Percentiles rank a stretch among this genome's conserved stretches.
phyloP scores from a whole-genome alignment of 2,888 invertebrate species.

The Drosophila leonis region DNA sequence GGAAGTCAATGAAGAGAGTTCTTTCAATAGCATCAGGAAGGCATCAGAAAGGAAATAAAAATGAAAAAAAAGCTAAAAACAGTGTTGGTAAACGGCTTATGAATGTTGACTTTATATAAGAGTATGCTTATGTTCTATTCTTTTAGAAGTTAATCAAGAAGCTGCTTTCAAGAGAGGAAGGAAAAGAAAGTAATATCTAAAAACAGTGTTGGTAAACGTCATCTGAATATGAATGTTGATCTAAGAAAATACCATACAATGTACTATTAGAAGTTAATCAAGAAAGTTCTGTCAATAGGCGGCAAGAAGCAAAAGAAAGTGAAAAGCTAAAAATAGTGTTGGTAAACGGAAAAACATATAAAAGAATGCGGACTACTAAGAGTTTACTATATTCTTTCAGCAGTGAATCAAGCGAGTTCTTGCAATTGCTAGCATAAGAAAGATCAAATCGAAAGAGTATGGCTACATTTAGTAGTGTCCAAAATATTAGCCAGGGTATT shows the following conservation, averaged over 20 bases:
- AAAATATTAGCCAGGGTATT: constrained; percentile 29
- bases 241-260: too few species aligned
- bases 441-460: neutral
- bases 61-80: too few species aligned
- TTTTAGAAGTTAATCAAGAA: too few species aligned
- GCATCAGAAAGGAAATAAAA: too few species aligned
- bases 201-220: too few species aligned
- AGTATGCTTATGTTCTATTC: too few species aligned
- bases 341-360: neutral
- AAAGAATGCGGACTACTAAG: neutral
- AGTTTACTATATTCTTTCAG: neutral
- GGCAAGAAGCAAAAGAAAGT: neutral
- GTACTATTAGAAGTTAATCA: neutral
- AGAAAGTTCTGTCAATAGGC: neutral
- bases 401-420: neutral
- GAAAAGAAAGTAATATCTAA: too few species aligned
- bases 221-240: too few species aligned
- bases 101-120: too few species aligned
- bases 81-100: neutral
- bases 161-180: too few species aligned
- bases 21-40: too few species aligned
- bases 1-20: too few species aligned
- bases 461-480: neutral
- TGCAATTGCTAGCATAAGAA: neutral
- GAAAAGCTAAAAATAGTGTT: neutral